Base-by-base conservation (phyloP, 2,113 vertebrate genomes). In the Sinocyclocheilus rhinocerous region DNA sequence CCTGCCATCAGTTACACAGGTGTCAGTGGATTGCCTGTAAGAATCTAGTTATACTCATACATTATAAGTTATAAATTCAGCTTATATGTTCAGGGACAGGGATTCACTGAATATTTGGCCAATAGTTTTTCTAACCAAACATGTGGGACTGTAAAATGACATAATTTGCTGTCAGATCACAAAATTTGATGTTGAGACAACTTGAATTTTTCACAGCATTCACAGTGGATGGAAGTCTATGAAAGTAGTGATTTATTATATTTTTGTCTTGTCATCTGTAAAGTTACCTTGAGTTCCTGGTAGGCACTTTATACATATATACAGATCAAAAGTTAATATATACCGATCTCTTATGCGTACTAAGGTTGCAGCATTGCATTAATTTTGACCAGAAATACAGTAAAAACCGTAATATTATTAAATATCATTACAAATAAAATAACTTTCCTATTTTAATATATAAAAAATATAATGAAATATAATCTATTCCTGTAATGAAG, bases 21-120 rank as follows among this genome's bases (percentile, higher is more conserved):
- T 99, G 81, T 92, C 96, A 0, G 89, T 99, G 77, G 93, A 96
- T 24, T 81, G 95, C 0, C 16, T 98, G 98, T 99, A 91, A 94
- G 94, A 22, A 67, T 22, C 4, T 33, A 33, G 29, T 33, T 33
- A 33, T 33, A 33, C 29, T 42, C 24, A 80, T 29, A 20, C 1
- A n/a, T 50, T 12, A 50, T 50, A 50, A 50, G 3, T 13, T 50
- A 50, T 50, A 13, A 50, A 15, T 10, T 45, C 42, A 45, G 42
- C 2, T 45, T 15, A 63, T n/a, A 7, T 42, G 9, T 63, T 39
- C 29, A n/a, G 4, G 24, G 4, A 24, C 22, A 45, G 10, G 42
- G 11, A 42, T 80, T 57, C 24, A 52, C 29, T 1, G 10, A 78
- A 20, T 78, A 12, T 57, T 77, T 55, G 26, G 24, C 4, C 16